phyloP scores from a whole-genome alignment of 2,113 vertebrate species.

The Candoia aspera region DNA sequence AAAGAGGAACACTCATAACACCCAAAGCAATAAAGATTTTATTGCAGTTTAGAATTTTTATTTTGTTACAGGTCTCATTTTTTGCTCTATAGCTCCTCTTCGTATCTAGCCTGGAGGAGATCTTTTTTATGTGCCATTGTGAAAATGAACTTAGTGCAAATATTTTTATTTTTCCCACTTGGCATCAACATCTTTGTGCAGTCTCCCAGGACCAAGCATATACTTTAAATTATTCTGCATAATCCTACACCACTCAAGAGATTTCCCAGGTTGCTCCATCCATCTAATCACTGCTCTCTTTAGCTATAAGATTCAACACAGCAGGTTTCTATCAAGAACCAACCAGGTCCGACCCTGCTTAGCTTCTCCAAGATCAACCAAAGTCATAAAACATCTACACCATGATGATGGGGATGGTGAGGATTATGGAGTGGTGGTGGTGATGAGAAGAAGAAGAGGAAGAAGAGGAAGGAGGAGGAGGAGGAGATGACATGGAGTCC shows the following conservation, averaged over 20 bases:
- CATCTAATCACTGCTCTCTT: not conserved
- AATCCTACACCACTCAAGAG: not conserved
- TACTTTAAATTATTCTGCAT: slow-evolving; percentile 42
- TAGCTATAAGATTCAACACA: not conserved
- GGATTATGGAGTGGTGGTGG: not conserved
- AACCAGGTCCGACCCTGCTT: not conserved
- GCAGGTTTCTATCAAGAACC: not conserved
- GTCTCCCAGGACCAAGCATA: slow-evolving; percentile 53
- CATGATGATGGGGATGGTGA: not conserved
- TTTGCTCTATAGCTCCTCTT: not conserved
- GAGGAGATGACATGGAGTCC: no score
- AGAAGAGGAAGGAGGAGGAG: no score
- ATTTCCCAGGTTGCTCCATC: not conserved
- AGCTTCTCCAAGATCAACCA: not conserved
- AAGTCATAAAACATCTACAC: not conserved
- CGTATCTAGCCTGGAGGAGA: slow-evolving; percentile 52
- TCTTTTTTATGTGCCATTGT: slow-evolving; percentile 63
- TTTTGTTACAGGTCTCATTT: slow-evolving; percentile 64
- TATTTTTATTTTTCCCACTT: slow-evolving; percentile 71
- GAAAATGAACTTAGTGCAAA: slow-evolving; percentile 68
- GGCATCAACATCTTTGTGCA: slow-evolving; percentile 60
- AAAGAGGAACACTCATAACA: slow-evolving; percentile 70
- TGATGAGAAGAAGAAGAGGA: not conserved
- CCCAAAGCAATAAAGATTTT: slow-evolving; percentile 70
- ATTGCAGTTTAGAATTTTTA: slow-evolving; percentile 70